These are phyloP conservation scores for Moxostoma hubbsi DNA, from an alignment of 2,797 vertebrate species.

Conservation along the genomic window DNA sequence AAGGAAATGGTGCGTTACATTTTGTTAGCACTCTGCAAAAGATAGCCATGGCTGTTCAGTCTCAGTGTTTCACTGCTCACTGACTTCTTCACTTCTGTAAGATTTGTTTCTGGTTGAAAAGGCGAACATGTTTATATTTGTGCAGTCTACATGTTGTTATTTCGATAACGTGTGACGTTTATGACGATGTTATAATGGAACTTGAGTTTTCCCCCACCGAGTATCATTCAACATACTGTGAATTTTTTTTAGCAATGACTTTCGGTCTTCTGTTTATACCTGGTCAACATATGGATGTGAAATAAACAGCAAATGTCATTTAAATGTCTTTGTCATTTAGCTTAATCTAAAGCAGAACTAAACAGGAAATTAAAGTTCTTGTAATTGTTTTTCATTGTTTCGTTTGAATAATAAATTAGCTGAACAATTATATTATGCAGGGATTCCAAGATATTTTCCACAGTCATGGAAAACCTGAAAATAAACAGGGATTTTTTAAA, in stretches of 20 bases:
- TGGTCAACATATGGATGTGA: too few species aligned
- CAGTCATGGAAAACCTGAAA: too few species aligned
- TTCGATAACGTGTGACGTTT: not conserved
- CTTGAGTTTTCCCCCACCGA: not conserved
- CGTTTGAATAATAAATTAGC: too few species aligned
- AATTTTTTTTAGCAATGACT: not conserved
- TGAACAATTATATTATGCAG: too few species aligned
- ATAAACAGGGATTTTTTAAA: too few species aligned
- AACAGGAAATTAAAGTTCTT: too few species aligned
- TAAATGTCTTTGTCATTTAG: too few species aligned
- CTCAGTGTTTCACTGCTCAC: not conserved
- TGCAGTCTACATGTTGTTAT: not conserved
- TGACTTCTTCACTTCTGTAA: not conserved
- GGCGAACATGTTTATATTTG: not conserved
- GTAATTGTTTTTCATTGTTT: too few species aligned
- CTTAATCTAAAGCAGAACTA: too few species aligned
- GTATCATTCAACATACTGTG: not conserved
- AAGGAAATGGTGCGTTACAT: not conserved
- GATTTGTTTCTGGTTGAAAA: not conserved
- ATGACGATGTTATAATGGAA: not conserved
- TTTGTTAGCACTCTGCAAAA: not conserved
- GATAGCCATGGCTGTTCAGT: not conserved
- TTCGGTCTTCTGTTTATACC: slow-evolving; percentile 1
- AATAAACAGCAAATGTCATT: too few species aligned
- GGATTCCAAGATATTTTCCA: too few species aligned